Evolutionary conservation across 2,113 vertebrate genomes (phyloP).

Genomic region (Syngnathoides biaculeatus): DNA sequence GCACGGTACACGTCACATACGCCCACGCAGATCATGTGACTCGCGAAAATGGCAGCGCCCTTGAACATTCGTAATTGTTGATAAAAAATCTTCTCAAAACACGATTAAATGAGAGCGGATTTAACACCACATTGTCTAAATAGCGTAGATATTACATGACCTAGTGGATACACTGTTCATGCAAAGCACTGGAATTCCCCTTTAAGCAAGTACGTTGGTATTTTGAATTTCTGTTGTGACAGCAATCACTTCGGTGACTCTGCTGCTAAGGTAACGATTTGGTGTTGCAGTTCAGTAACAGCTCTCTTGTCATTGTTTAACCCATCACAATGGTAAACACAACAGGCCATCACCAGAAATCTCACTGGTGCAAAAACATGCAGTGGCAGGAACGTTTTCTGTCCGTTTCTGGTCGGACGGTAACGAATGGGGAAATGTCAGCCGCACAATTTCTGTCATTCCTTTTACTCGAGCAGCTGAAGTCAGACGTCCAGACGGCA

Average conservation of each 20-base stretch:
- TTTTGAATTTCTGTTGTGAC: neutral
- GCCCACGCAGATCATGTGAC: too few relatives aligned
- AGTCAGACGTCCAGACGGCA: slow-evolving; percentile 18
- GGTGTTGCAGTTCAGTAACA: neutral
- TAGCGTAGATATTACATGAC: too few relatives aligned
- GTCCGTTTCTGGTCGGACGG: neutral
- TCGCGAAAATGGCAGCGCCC: too few relatives aligned
- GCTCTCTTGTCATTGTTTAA: neutral
- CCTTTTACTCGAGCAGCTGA: slow-evolving; percentile 16
- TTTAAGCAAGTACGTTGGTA: neutral
- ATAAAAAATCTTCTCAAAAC: too few relatives aligned
- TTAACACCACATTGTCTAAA: too few relatives aligned
- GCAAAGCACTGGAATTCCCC: neutral
- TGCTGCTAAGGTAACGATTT: neutral
- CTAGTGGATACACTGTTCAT: too few relatives aligned
- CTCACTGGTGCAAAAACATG: neutral
- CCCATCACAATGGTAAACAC: neutral
- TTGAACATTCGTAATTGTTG: too few relatives aligned
- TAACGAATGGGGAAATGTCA: neutral
- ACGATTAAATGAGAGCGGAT: too few relatives aligned
- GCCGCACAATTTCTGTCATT: slow-evolving; percentile 9
- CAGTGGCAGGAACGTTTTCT: neutral
- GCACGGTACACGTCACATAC: too few relatives aligned
- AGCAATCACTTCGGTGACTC: neutral
- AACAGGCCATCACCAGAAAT: neutral